Conservation (phyloP, 2,113 vertebrate genomes). For the Takifugu flavidus region DNA sequence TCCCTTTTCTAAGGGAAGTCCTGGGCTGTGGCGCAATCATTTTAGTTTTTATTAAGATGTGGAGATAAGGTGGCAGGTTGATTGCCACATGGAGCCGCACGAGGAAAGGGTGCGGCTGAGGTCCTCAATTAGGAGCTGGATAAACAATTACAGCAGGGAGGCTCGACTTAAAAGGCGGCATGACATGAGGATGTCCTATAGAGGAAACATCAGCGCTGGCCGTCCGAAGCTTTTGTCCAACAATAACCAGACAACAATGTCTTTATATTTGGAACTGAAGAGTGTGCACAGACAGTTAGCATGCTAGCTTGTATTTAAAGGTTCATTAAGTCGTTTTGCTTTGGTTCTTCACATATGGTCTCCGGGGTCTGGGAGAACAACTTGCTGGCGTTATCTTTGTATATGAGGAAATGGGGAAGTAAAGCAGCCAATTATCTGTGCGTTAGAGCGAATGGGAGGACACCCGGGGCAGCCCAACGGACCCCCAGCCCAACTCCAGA, state of each 20-base stretch:
- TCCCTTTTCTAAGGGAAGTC: constrained; percentile 53
- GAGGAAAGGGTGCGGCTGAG: constrained; percentile 66
- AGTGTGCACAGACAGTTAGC: no score
- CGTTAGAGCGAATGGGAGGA: constrained; percentile 41
- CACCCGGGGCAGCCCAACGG: constrained; percentile 43
- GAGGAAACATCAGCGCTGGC: constrained; percentile 30
- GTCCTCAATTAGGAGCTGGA: constrained; percentile 49
- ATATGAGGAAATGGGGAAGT: constrained; percentile 68
- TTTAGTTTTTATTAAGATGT: constrained; percentile 72
- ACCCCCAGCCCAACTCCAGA: neutral
- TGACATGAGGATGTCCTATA: constrained; percentile 34
- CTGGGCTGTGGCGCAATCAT: constrained; percentile 66
- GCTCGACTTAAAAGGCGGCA: constrained; percentile 20
- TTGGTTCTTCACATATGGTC: neutral
- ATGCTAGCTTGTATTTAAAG: no score
- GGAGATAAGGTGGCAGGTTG: constrained; percentile 61
- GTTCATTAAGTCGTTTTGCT: no score
- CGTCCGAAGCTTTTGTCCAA: constrained; percentile 23
- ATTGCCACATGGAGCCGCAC: constrained; percentile 54
- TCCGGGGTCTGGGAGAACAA: constrained; percentile 29
- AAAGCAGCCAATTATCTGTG: constrained; percentile 59
- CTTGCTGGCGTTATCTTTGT: constrained; percentile 56
- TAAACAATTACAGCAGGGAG: constrained; percentile 57
- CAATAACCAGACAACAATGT: constrained; percentile 20
- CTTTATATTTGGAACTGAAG: constrained; percentile 1